Evolutionary conservation across 2,888 invertebrate genomes (phyloP), one percentile per base, ranked within the genome.

Genomic region (Tipula unca): DNA sequence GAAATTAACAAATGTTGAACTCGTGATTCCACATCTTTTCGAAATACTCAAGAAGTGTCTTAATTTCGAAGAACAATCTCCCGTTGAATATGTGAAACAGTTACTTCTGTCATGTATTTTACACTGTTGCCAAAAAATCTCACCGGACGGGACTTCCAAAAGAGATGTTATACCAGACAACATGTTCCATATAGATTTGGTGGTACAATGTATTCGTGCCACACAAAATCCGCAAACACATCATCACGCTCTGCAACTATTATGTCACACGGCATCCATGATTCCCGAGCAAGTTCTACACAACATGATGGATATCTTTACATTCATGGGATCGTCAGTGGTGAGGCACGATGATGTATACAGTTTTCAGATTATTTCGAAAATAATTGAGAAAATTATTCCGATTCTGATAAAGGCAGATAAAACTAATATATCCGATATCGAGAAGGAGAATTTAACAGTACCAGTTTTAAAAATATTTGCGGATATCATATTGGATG

Each of bases 211-310:
- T 88, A 95, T 99, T 85, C 93, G 98, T 87, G 95, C 95, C 1
- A 97, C 98, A 0, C 95, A 95, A 89, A 98, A 98, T 90, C 98
- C 98, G 0, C 98, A 98, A 91, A 98, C 98, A 0, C 98, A 99
- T 89, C 96, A 98, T 88, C 97, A 98, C 88, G 97, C 98, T 0
- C 91, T 99, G 86, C 92, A 97, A 36, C 92, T 99, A 0, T 92
- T 99, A 1, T 94, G 96, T 0, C 93, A 95, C 86, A 94, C 95
- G 14, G 96, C 97, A 0, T 92, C 93, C 35, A 92, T 96, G 88
- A 92, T 96, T 86, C 97, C 97, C 0, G 94, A 95, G 86, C 94
- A 95, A 91, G 97, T 99, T 0, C 91, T 99, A 17, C 96, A 97
- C 89, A 97, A 98, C 88, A 96, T 98, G 3, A 98, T 99, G 94